Evolutionary conservation across 2,797 vertebrate species (phyloP).

Genomic region (Lerista edwardsae): DNA sequence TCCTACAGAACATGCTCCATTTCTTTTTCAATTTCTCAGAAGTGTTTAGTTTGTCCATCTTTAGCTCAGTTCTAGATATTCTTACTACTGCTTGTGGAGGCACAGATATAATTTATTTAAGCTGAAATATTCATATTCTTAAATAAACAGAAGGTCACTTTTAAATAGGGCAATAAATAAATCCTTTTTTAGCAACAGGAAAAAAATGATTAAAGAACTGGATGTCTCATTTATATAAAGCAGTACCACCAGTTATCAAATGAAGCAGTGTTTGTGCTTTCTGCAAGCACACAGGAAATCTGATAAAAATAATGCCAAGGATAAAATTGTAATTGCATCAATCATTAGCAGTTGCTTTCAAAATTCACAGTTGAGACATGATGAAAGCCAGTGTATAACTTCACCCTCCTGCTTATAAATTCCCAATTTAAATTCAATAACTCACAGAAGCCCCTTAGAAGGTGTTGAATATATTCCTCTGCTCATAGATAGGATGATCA

Average conservation of each 20-base stretch:
- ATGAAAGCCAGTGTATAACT: background rate
- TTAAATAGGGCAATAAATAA: background rate
- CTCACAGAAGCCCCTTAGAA: slow-evolving; percentile 10
- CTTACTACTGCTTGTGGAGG: background rate
- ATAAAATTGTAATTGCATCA: background rate
- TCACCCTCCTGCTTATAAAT: background rate
- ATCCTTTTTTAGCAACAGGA: background rate
- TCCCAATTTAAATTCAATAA: slow-evolving; percentile 3
- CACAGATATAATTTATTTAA: background rate
- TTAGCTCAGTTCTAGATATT: background rate
- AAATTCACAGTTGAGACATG: background rate
- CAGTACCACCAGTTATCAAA: background rate
- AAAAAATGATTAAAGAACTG: background rate
- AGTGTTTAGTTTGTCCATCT: background rate
- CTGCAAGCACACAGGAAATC: background rate
- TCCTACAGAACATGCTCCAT: background rate
- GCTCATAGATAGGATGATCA: slow-evolving; percentile 4
- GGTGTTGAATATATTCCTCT: slow-evolving; percentile 16
- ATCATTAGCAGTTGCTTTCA: background rate
- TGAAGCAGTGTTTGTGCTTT: background rate
- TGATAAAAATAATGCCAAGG: background rate
- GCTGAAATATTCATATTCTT: background rate
- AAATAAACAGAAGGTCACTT: background rate
- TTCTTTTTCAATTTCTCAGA: background rate
- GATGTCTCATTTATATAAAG: background rate